Percentiles rank a stretch among this genome's conserved stretches.
Conservation (phyloP, 2,113 vertebrate species). For the mouse (Mus musculus) region DNA sequence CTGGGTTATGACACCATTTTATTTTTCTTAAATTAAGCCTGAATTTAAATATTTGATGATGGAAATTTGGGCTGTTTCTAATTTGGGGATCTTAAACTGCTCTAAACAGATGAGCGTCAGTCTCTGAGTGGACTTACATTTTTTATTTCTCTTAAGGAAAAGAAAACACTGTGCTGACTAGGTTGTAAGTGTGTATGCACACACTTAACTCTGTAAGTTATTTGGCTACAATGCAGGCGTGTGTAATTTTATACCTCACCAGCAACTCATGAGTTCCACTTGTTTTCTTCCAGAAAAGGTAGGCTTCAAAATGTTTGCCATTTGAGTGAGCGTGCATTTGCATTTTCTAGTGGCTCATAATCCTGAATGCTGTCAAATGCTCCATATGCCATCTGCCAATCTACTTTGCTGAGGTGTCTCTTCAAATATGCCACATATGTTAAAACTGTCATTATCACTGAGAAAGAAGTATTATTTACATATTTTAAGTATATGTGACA, state of each 20-base stretch:
- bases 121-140: constrained; percentile 33
- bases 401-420: background rate
- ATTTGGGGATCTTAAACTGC: constrained; percentile 37
- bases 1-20: background rate
- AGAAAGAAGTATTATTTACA: background rate
- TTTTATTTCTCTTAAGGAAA: constrained; percentile 68
- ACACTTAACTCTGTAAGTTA: background rate
- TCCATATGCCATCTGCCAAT: background rate
- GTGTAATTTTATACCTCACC: background rate
- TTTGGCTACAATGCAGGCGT: background rate
- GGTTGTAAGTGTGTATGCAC: background rate
- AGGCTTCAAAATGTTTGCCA: background rate
- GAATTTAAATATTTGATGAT: constrained; percentile 68
- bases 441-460: background rate
- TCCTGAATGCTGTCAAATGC: background rate
- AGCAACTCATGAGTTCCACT: background rate
- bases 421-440: background rate
- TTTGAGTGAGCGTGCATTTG: background rate
- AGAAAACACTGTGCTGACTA: background rate
- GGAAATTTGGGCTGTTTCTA: constrained; percentile 65
- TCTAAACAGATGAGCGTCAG: constrained; percentile 41
- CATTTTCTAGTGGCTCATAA: background rate
- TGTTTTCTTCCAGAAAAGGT: background rate
- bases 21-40: constrained; percentile 47
- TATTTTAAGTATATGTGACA: background rate